Conservation (phyloP, 2,888 invertebrate genomes). For the Caradrina kadenii region DNA sequence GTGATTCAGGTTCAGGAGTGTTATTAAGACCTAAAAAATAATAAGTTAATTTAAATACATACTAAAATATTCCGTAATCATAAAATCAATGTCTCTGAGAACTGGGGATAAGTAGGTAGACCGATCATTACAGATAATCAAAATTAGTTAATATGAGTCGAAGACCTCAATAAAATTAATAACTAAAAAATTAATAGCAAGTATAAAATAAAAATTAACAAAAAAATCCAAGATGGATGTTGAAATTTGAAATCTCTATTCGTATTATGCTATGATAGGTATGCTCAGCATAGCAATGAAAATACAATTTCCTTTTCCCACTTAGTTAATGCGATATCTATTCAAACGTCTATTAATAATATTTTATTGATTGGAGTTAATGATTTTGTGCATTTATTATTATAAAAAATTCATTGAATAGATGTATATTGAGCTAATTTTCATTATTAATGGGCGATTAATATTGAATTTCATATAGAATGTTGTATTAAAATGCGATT, state of each 20-base stretch:
- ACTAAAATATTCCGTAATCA: conserved; percentile 25
- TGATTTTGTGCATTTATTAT: conserved; percentile 80
- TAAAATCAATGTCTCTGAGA: conserved; percentile 44
- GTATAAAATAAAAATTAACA: conserved; percentile 57
- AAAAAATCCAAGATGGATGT: conserved; percentile 53
- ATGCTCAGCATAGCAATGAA: conserved; percentile 69
- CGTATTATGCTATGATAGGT: conserved; percentile 56
- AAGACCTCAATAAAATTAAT: conserved; percentile 62
- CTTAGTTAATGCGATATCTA: conserved; percentile 74
- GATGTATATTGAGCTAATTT: conserved; percentile 84
- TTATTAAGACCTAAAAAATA: not conserved
- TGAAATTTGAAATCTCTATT: conserved; percentile 70
- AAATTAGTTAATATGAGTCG: conserved; percentile 55
- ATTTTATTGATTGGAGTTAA: conserved; percentile 81
- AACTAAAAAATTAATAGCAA: conserved; percentile 61
- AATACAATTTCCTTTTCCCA: conserved; percentile 75
- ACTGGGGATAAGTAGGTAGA: conserved; percentile 4
- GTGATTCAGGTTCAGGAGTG: not conserved
- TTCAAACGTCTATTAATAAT: conserved; percentile 73
- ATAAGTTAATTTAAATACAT: not conserved
- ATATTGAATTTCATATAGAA: conserved; percentile 86
- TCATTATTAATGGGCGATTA: conserved; percentile 85
- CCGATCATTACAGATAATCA: conserved; percentile 37
- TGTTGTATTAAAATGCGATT: conserved; percentile 85
- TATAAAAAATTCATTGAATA: conserved; percentile 77